phyloP scores from a whole-genome alignment of 2,797 vertebrate genomes.

The Aselliscus stoliczkanus region DNA sequence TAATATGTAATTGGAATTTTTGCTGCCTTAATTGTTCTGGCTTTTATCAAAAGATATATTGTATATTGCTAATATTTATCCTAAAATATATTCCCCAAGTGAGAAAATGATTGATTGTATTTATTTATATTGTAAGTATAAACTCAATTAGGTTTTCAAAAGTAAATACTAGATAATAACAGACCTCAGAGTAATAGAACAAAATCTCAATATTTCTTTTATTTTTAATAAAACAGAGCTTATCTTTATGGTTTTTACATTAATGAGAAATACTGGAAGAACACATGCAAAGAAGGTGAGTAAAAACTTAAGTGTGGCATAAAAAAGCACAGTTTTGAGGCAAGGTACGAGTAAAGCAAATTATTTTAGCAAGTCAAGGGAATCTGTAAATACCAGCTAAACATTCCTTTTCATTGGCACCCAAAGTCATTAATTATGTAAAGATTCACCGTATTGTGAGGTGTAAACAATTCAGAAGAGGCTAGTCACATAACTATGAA shows the following conservation, averaged over 20 bases:
- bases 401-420: neutral
- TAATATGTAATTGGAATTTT: neutral
- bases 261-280: neutral
- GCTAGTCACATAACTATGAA: neutral
- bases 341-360: neutral
- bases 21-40: neutral
- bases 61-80: neutral
- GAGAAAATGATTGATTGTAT: conserved; percentile 42
- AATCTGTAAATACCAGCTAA: neutral
- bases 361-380: neutral
- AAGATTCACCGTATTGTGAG: neutral
- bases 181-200: neutral
- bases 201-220: neutral
- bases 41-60: neutral
- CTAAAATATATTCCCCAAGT: conserved; percentile 4
- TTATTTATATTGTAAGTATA: neutral
- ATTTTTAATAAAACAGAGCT: conserved; percentile 18
- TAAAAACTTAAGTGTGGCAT: neutral
- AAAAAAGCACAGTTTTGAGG: neutral
- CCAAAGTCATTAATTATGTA: neutral
- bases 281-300: neutral
- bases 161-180: neutral
- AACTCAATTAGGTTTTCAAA: neutral
- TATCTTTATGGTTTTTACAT: neutral
- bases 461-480: neutral